Conservation (phyloP, 2,888 invertebrate species). For the Tribolium freemani region DNA sequence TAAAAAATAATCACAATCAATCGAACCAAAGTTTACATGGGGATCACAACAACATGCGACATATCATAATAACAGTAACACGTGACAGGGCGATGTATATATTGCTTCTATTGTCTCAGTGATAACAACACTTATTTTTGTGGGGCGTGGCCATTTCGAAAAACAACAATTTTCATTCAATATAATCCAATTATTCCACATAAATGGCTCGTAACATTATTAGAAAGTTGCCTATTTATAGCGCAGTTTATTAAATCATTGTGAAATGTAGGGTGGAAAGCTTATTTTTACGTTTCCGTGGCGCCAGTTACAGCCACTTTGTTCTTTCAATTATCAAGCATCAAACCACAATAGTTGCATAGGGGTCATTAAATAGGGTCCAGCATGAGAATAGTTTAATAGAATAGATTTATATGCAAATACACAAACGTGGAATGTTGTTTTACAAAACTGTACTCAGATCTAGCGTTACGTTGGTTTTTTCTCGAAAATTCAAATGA, state of each 20-base stretch:
- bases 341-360: background rate
- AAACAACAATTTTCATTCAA: background rate
- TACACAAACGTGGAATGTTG: background rate
- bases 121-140: background rate
- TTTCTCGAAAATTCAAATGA: background rate
- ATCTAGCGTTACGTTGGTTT: background rate
- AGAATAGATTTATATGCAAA: background rate
- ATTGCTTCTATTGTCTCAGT: background rate
- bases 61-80: slow-evolving; percentile 11
- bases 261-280: slow-evolving; percentile 33
- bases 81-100: slow-evolving; percentile 12
- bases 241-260: slow-evolving; percentile 27
- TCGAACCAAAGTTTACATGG: slow-evolving; percentile 18
- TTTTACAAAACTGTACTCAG: background rate
- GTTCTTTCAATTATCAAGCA: background rate
- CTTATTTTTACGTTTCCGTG: slow-evolving; percentile 23
- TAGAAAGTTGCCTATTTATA: slow-evolving; percentile 36
- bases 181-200: slow-evolving; percentile 32
- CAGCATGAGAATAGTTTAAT: background rate
- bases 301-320: slow-evolving; percentile 1
- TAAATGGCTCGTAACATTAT: slow-evolving; percentile 38
- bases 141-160: background rate
- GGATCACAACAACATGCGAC: slow-evolving; percentile 20
- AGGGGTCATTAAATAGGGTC: background rate
- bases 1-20: slow-evolving; percentile 8